Evolutionary conservation across 2,113 vertebrate species (phyloP).

Genomic region (Pantherophis guttatus): DNA sequence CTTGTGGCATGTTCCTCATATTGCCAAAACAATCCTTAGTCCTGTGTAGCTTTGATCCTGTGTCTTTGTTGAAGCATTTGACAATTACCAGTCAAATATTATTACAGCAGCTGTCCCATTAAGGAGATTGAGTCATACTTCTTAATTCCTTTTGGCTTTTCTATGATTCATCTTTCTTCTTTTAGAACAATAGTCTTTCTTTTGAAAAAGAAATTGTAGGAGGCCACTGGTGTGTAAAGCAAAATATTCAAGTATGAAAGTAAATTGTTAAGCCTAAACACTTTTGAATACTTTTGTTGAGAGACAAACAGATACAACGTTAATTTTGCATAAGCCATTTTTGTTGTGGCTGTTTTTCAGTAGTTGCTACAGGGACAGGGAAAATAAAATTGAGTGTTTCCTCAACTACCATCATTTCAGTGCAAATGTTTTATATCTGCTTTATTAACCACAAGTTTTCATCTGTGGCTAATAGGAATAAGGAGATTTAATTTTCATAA

Average conservation of each 20-base stretch:
- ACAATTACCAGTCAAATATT: conserved; percentile 78
- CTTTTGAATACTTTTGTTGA: too few species aligned
- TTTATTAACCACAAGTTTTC: not conserved
- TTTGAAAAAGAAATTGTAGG: conserved; percentile 71
- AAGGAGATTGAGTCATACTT: conserved; percentile 80
- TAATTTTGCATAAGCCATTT: too few species aligned
- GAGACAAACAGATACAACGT: too few species aligned
- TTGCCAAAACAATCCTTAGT: conserved; percentile 66
- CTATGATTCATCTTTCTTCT: conserved; percentile 87
- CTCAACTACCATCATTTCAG: not conserved
- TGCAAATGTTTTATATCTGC: not conserved
- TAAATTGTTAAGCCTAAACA: not conserved
- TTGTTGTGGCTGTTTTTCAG: too few species aligned
- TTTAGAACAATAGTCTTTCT: conserved; percentile 84
- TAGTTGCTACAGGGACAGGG: not conserved
- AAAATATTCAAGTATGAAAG: conserved; percentile 57
- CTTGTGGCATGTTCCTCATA: conserved; percentile 46
- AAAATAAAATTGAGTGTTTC: not conserved
- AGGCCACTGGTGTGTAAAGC: conserved; percentile 71
- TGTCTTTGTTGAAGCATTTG: conserved; percentile 75
- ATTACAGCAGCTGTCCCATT: conserved; percentile 83
- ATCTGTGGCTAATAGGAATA: not conserved
- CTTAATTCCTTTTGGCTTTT: conserved; percentile 73
- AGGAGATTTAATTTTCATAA: not conserved
- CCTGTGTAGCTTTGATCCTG: conserved; percentile 43